These are phyloP conservation scores for Penaeus japonicus DNA, from an alignment of 1,140 invertebrate genomes.

Conservation along the genomic window DNA sequence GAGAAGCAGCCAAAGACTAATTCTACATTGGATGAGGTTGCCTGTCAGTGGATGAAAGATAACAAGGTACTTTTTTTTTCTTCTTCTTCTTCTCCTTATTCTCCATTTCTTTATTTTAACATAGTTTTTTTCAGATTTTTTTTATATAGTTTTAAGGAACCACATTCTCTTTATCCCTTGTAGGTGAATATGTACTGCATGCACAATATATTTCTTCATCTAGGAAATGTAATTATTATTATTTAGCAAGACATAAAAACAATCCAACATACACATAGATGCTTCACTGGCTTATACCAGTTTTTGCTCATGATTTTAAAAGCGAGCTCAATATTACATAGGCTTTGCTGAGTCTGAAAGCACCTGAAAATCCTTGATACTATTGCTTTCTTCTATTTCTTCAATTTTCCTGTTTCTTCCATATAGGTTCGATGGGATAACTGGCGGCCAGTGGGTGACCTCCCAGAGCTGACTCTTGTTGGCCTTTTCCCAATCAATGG, in stretches of 20 bases:
- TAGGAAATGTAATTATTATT: too few species aligned
- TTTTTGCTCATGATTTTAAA: too few species aligned
- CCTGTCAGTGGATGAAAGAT: conserved; percentile 48
- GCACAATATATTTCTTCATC: too few species aligned
- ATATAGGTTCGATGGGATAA: conserved; percentile 9
- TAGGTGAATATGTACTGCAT: neutral
- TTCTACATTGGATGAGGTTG: conserved; percentile 29
- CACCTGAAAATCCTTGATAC: neutral
- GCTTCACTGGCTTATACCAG: too few species aligned
- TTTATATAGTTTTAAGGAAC: too few species aligned
- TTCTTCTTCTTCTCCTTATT: neutral
- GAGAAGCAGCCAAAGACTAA: neutral
- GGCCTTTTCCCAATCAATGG: conserved; percentile 33
- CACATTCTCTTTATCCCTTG: neutral
- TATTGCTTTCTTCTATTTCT: conserved; percentile 68
- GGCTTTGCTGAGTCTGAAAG: too few species aligned
- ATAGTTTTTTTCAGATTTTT: neutral
- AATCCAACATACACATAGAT: too few species aligned
- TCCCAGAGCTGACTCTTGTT: neutral
- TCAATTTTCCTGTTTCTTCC: neutral
- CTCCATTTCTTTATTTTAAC: neutral
- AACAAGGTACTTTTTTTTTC: conserved; percentile 19
- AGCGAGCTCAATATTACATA: too few species aligned
- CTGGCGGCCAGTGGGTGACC: conserved; percentile 10
- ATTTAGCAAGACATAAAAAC: too few species aligned